Conservation (phyloP, 2,888 invertebrate species). For the Crossocerus cetratus region DNA sequence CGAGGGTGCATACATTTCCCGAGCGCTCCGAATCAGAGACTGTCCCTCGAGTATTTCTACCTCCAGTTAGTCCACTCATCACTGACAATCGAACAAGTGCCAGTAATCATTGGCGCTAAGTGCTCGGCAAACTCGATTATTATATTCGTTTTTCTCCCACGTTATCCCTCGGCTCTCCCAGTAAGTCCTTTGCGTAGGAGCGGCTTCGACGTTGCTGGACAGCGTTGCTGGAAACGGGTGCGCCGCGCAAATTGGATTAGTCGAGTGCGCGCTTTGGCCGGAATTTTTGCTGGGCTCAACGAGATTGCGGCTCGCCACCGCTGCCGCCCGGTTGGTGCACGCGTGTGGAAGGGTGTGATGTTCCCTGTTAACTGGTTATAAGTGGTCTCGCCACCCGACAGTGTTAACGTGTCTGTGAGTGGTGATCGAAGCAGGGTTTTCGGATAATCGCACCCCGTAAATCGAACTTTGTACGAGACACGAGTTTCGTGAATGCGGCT, state of each 20-base stretch:
- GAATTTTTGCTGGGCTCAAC: neutral
- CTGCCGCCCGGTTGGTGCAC: neutral
- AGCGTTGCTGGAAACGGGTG: constrained; percentile 29
- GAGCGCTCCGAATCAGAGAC: neutral
- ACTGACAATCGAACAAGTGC: too few relatives aligned
- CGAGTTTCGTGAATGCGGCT: too few relatives aligned
- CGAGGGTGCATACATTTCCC: neutral
- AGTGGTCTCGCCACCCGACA: neutral
- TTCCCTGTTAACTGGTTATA: constrained; percentile 3
- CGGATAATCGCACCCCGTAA: neutral
- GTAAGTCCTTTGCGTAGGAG: neutral
- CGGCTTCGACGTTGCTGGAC: constrained; percentile 40
- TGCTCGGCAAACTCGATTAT: neutral
- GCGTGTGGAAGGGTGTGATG: neutral
- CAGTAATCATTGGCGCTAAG: neutral
- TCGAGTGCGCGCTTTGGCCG: neutral
- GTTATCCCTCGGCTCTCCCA: too few relatives aligned
- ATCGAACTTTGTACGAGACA: constrained; percentile 7
- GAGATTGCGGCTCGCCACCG: constrained; percentile 1
- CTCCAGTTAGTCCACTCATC: too few relatives aligned
- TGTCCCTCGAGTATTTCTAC: neutral
- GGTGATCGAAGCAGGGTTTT: too few relatives aligned
- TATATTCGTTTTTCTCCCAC: neutral
- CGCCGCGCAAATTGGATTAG: constrained; percentile 11
- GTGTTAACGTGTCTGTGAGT: too few relatives aligned